Evolutionary conservation across 2,888 invertebrate species (phyloP).

Genomic region (Linnaemya tessellans): DNA sequence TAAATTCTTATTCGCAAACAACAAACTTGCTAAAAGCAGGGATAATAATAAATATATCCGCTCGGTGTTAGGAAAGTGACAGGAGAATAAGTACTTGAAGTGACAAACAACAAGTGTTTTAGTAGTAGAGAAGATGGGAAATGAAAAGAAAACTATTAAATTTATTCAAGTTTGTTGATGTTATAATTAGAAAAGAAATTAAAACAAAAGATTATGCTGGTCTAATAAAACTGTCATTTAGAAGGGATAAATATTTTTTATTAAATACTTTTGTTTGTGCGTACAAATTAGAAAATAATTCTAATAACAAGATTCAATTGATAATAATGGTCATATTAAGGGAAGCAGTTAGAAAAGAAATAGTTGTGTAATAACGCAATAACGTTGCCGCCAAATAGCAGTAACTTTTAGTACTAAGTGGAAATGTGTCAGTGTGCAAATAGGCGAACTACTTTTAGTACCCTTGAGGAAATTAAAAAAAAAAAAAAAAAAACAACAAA

Average conservation of each 20-base stretch:
- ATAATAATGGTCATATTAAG: neutral
- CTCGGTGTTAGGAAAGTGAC: neutral
- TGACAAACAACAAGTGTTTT: slow-evolving; percentile 21
- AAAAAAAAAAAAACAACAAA: no score
- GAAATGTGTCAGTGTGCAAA: no score
- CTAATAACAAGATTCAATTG: neutral
- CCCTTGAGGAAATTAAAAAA: no score
- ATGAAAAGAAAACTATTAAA: slow-evolving; percentile 4
- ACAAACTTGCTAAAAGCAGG: slow-evolving; percentile 17
- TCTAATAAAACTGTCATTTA: slow-evolving; percentile 40
- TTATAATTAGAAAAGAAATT: slow-evolving; percentile 43
- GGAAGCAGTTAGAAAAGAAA: neutral
- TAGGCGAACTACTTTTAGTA: no score
- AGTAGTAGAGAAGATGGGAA: neutral
- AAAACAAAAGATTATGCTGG: slow-evolving; percentile 37
- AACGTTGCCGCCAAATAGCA: no score
- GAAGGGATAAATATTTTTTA: slow-evolving; percentile 36
- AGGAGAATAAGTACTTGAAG: neutral
- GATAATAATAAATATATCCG: slow-evolving; percentile 23
- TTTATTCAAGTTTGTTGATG: slow-evolving; percentile 30
- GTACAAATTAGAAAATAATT: neutral
- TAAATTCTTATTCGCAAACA: neutral
- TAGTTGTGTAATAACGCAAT: no score
- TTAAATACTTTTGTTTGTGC: slow-evolving; percentile 12
- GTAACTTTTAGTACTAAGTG: no score